These are phyloP conservation scores for Isurus oxyrinchus DNA, from an alignment of 2,113 vertebrate species.

Conservation along the genomic window DNA sequence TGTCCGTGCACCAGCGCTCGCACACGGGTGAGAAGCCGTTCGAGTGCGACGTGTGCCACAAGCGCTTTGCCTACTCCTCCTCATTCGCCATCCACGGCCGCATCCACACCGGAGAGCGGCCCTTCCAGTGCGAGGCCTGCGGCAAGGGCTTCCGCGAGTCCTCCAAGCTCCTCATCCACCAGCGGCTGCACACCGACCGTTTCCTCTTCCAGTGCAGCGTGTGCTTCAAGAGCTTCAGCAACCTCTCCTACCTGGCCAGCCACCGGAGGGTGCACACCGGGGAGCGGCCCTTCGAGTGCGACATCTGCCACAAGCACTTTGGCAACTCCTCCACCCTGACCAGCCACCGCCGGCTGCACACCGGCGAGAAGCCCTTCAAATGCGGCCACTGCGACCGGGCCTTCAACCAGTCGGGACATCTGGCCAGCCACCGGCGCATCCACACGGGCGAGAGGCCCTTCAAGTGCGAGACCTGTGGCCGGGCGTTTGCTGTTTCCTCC, in stretches of 20 bases:
- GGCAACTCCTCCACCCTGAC: not conserved
- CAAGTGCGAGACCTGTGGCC: conserved; percentile 68
- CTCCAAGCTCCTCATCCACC: not conserved
- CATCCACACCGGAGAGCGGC: too few species aligned
- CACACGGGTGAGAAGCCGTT: too few species aligned
- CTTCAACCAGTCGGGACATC: conserved; percentile 7
- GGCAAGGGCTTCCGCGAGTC: too few species aligned
- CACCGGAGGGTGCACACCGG: not conserved
- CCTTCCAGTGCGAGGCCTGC: too few species aligned
- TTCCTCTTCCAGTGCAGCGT: not conserved
- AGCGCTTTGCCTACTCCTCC: too few species aligned
- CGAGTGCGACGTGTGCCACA: too few species aligned
- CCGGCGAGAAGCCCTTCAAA: not conserved
- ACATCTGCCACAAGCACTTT: not conserved
- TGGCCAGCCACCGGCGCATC: conserved; percentile 10
- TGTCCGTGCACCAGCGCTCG: too few species aligned
- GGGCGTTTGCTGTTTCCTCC: conserved; percentile 65
- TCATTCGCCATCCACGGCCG: too few species aligned
- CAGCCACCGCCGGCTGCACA: too few species aligned
- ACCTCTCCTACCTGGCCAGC: not conserved
- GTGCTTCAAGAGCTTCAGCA: not conserved
- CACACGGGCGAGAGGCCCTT: not conserved
- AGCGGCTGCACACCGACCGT: not conserved
- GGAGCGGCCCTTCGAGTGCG: not conserved
- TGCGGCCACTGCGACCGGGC: conserved; percentile 24